Base-by-base conservation (phyloP, 2,797 vertebrate genomes). In the Mormyrus hasselquistii region DNA sequence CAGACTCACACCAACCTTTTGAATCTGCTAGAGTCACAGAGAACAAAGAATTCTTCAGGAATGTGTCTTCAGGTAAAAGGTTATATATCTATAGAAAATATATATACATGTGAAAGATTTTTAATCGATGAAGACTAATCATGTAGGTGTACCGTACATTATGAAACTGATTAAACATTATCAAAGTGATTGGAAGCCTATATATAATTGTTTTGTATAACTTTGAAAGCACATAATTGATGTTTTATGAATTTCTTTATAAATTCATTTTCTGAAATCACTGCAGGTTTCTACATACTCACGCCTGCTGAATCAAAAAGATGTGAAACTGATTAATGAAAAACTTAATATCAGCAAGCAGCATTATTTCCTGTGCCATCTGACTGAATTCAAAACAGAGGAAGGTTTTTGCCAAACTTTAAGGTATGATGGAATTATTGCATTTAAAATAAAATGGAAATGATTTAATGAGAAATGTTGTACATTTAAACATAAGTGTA, bases 51-150 rank as follows among this genome's bases (percentile, higher is more conserved):
- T 14, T 3, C 73, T 1, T 0, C 47, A 0, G 41, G 89, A 85
- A 22, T 89, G 1, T 92, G 86, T 86, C 89, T 93, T 57, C 90
- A 93, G 92, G 92, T 93, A 90, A 25, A 29, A 29, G 25, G 25
- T 16, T 53, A 53, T 53, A 53, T 53, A 14, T 53, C 52, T 14
- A 53, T 4, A 16, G 0, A 53, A 53, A 53, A 53, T 14, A 14
- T 16, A 14, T 53, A 53, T 53, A 52, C 12, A 52, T 14, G 52
- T 53, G 52, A 53, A 53, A 50, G 9, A 12, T 50, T 50, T 12
- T 50, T 50, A 50, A 53, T 14, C 14, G 52, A 53, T 53, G 12
- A 53, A 53, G 52, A 14, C 52, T 53, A 53, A 53, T 53, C 52
- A 53, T 53, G 52, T 53, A 53, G 52, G 3, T 14, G 0, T 53